Evolutionary conservation across 2,888 invertebrate genomes (phyloP).

Genomic region (Heliconius charithonia): DNA sequence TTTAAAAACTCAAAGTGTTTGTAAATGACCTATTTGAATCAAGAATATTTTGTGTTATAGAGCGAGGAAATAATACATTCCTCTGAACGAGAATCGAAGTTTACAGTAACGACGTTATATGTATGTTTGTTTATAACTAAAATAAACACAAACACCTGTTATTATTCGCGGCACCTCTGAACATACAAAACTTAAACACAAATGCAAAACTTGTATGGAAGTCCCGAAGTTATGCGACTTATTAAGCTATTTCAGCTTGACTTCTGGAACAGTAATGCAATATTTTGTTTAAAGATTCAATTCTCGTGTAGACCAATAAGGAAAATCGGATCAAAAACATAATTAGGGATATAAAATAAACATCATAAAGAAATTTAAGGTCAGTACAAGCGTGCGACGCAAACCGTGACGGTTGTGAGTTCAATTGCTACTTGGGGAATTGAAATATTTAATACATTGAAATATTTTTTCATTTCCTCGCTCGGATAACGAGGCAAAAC

Average conservation of each 20-base stretch:
- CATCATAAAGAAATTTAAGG: too few relatives aligned
- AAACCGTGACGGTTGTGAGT: too few relatives aligned
- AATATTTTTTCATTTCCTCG: too few relatives aligned
- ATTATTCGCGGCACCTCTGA: background rate
- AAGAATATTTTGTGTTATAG: too few relatives aligned
- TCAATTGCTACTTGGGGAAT: too few relatives aligned
- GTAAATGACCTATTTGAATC: too few relatives aligned
- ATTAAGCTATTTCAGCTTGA: background rate
- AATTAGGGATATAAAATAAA: too few relatives aligned
- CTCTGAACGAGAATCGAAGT: background rate
- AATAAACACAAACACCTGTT: conserved; percentile 8
- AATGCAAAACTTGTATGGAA: background rate
- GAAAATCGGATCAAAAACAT: too few relatives aligned
- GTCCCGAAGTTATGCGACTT: background rate
- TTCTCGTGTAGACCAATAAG: background rate
- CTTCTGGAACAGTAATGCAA: background rate
- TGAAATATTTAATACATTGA: too few relatives aligned
- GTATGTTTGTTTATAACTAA: background rate
- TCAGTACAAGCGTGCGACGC: too few relatives aligned
- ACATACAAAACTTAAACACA: background rate
- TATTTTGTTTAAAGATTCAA: background rate
- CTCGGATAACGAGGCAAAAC: too few relatives aligned
- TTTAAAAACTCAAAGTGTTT: too few relatives aligned
- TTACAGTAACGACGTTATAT: background rate
- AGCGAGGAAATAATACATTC: background rate